Evolutionary conservation across 2,797 vertebrate species (phyloP), one percentile per base, ranked within the genome.

Genomic region (Aquila chrysaetos): DNA sequence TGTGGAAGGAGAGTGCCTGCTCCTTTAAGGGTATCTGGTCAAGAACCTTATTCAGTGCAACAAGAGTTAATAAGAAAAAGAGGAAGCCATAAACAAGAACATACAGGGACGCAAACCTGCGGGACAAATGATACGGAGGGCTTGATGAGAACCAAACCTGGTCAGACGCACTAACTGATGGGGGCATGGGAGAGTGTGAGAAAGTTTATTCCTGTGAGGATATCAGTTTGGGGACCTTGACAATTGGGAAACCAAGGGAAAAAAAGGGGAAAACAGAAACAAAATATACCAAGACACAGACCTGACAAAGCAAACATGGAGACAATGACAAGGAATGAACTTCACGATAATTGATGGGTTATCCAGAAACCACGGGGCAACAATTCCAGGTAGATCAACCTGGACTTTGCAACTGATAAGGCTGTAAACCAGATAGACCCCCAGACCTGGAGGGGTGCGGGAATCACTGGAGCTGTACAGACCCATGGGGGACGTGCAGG

Each of bases 111-210:
- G 31, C 3, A 85, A 64, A 56, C 1, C 11, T 67, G 27, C 73
- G 15, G 25, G 9, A 33, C 4, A 54, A 46, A 57, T 39, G 7
- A 18, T 44, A 85, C 68, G 22, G 37, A 7, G 44, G 2, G 1
- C 1, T 25, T 33, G 12, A 63, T 22, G 30, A 72, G 33, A 23
- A 44, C 7, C 13, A 53, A n/a, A 69, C 35, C 24, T 76, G 6
- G 4, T 65, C 30, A 59, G 27, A 20, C 23, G n/a, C 18, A 33
- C 2, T 68, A 67, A 56, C 13, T 53, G 20, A 43, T 39, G 6
- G 6, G 1, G 2, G 8, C 6, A 74, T 0, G 0, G 56, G 22
- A 54, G 12, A 48, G 15, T 25, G 3, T 28, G 8, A n/a, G 18
- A 33, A 44, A 23, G 7, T 30, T 78, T 70, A 70, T 75, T 63